These are phyloP conservation scores for Diorhabda elongata DNA, from an alignment of 1,140 invertebrate species.

Conservation along the genomic window DNA sequence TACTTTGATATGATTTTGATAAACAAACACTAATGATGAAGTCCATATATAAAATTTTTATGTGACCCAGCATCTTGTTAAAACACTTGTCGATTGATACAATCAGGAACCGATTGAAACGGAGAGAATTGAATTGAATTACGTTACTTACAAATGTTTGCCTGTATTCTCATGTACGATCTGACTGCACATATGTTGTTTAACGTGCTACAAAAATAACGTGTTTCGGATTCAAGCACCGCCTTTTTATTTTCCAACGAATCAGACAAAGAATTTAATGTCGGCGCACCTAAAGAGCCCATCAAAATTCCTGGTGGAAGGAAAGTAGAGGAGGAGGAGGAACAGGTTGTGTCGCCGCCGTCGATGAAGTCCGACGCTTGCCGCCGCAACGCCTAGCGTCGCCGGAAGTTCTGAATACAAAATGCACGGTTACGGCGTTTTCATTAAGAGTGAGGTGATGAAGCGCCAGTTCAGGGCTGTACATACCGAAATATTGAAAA, in stretches of 20 bases:
- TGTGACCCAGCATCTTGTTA: no score
- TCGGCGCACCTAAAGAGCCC: conserved; percentile 1
- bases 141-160: no score
- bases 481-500: background rate
- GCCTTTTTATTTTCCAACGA: conserved; percentile 2
- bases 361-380: background rate
- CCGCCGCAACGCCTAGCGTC: conserved; percentile 1
- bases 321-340: background rate
- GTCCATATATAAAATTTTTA: no score
- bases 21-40: no score
- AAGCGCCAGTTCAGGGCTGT: conserved; percentile 23
- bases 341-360: no score
- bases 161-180: no score
- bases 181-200: no score
- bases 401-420: conserved; percentile 28
- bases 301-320: conserved; percentile 2
- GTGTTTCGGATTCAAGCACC: background rate
- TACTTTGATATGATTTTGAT: no score
- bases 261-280: conserved; percentile 2
- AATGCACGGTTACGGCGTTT: conserved; percentile 38
- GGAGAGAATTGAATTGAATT: no score
- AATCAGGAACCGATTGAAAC: no score
- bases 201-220: background rate
- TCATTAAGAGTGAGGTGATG: conserved; percentile 41
- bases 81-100: no score